Base-by-base conservation (phyloP, 2,797 vertebrate species). In the Ceryle rudis region DNA sequence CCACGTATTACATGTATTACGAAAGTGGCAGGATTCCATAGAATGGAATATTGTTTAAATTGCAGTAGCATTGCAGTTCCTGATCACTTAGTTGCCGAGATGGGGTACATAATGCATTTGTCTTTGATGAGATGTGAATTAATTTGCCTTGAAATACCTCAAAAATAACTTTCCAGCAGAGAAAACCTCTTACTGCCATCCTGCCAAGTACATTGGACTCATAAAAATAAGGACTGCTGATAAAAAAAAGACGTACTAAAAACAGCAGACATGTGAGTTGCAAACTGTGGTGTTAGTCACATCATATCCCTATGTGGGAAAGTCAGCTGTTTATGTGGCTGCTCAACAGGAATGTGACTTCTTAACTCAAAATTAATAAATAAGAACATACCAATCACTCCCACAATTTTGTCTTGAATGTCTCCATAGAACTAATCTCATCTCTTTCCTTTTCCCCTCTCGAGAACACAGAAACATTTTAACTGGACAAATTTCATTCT, bases 61-160 rank as follows among this genome's bases (percentile, higher is more conserved):
- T 72, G 75, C 57, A 81, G 72, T 26, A 88, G 81, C 25, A 3
- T 67, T 93, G 69, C 67, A 71, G 54, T 22, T 86, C 29, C 81
- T 91, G 75, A 81, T 91, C 75, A 80, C 85, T 70, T 41, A n/a
- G 46, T 64, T 95, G 89, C 96, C 85, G 88, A 96, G 93, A 95
- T 87, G 91, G 60, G 47, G 28, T 49, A 86, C n/a, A 84, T 54
- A 69, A 80, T 46, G 41, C 49, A 82, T 69, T 92, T 65, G 42
- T 62, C 49, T 85, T 91, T 66, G 94, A 89, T 85, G 75, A 94
- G 71, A 95, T 86, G 89, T 5, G 47, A 91, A 92, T 84, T 87
- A 47, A 89, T 73, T 78, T 89, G 83, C 49, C 74, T 82, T 72
- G 51, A 66, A 91, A 92, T 80, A 91, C 42, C 81, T 90, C 61